Conservation (phyloP, 2,888 invertebrate species). For the Scelioninae gen. 2 region DNA sequence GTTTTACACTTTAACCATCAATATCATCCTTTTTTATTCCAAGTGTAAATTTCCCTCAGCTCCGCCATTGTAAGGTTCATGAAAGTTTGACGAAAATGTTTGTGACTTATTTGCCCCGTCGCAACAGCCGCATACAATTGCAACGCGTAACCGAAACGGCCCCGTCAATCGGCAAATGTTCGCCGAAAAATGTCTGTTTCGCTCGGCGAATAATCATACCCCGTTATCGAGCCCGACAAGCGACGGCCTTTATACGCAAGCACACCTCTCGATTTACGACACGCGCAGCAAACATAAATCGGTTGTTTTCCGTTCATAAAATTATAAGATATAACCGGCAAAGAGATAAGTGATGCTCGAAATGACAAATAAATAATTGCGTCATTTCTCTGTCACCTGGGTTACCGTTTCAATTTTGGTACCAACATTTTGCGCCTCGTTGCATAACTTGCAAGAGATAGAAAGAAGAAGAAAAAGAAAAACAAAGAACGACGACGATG, state of each 20-base stretch:
- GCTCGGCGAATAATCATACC: slow-evolving; percentile 27
- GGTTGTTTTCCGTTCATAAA: slow-evolving; percentile 51
- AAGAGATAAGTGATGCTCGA: slow-evolving; percentile 36
- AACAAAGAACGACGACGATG: too few relatives aligned
- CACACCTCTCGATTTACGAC: slow-evolving; percentile 40
- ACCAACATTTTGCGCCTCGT: too few relatives aligned
- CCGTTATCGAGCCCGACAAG: slow-evolving; percentile 42
- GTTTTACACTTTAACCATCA: too few relatives aligned
- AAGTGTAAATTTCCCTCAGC: too few relatives aligned
- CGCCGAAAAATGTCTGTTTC: slow-evolving; percentile 7
- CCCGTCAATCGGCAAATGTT: neutral
- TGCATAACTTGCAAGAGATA: too few relatives aligned
- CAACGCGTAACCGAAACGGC: too few relatives aligned
- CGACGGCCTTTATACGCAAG: slow-evolving; percentile 37
- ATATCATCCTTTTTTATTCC: too few relatives aligned
- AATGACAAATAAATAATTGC: slow-evolving; percentile 32
- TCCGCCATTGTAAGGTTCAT: too few relatives aligned
- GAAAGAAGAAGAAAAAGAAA: too few relatives aligned
- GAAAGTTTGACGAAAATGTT: too few relatives aligned
- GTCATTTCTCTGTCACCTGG: slow-evolving; percentile 15
- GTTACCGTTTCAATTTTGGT: neutral
- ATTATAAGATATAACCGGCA: slow-evolving; percentile 30
- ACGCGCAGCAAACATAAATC: slow-evolving; percentile 33
- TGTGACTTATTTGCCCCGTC: too few relatives aligned
- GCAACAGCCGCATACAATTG: too few relatives aligned